Evolutionary conservation across 2,888 invertebrate genomes (phyloP), one percentile per base, ranked within the genome.

Genomic region (Liodrosophila aerea): DNA sequence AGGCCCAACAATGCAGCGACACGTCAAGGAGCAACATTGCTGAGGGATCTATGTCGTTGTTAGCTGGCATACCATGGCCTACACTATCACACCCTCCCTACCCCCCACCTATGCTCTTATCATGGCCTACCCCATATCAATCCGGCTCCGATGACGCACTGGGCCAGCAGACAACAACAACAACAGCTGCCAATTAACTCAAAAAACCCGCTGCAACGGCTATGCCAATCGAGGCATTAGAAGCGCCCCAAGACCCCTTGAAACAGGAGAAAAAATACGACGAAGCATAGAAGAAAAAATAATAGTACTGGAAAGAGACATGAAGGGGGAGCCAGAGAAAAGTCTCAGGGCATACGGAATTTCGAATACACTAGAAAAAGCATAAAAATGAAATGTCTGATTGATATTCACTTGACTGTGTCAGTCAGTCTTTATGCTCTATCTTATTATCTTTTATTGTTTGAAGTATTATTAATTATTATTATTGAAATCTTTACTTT

Each of bases 161-260:
- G 45, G 36, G 22, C 51, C 40, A 39, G 44, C 47, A 27, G 27
- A 37, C 16, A 39, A 36, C 43, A 54, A 9, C 41, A 40, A 13
- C 47, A 58, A 44, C 43, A 51, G 59, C 69, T 78, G 81, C 81
- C 83, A 83, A 83, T 83, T 83, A 78, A 83, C 76, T 71, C 59
- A 58, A 72, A 71, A 72, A 50, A 59, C 46, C 61, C 56, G 57
- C 73, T 73, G 73, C 57, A 60, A 61, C 64, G 59, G 36, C 54
- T 41, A 64, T 36, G 53, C 47, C 67, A 41, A 64, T 43, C 49
- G 46, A 64, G 46, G 71, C 50, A 73, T 64, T 73, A 68, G 56
- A 61, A 47, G 47, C 36, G 52, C 46, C 29, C 40, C 15, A 16
- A 15, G 1, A n/a, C 15, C 40, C 22, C 64, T 34, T 12, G 53